A percentile compares a stretch with the other conserved stretches of the same genome.
These are phyloP conservation scores for Euspilapteryx auroguttella DNA, from an alignment of 2,888 invertebrate genomes.

Conservation along the genomic window DNA sequence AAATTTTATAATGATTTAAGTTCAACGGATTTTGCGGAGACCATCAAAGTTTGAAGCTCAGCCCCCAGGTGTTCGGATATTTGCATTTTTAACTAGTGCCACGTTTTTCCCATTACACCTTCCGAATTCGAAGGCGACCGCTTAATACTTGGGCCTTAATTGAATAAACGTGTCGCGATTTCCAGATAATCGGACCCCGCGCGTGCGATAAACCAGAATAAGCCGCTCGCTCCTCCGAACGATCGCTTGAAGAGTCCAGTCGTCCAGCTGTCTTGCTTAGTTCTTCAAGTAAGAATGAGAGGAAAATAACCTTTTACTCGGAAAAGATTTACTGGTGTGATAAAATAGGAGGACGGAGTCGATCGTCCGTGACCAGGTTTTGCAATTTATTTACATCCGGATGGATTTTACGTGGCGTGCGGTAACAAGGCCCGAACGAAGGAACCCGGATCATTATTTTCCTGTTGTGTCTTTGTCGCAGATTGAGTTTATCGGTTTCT, in stretches of 20 bases:
- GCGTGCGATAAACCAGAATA: too few relatives aligned
- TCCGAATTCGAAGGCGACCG: slow-evolving; percentile 11
- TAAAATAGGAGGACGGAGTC: neutral
- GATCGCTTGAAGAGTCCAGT: slow-evolving; percentile 14
- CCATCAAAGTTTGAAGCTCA: too few relatives aligned
- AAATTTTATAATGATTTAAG: too few relatives aligned
- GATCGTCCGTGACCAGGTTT: slow-evolving; percentile 14
- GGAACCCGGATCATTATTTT: too few relatives aligned
- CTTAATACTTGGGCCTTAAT: slow-evolving; percentile 36
- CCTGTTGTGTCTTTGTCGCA: too few relatives aligned
- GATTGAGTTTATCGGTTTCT: too few relatives aligned
- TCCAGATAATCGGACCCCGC: slow-evolving; percentile 17
- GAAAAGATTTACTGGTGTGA: neutral
- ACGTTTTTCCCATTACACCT: slow-evolving; percentile 14
- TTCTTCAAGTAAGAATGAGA: too few relatives aligned
- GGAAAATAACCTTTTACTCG: too few relatives aligned
- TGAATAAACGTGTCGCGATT: slow-evolving; percentile 39
- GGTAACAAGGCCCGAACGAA: slow-evolving; percentile 18
- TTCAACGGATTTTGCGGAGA: too few relatives aligned
- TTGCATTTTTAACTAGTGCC: slow-evolving; percentile 14
- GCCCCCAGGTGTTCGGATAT: slow-evolving; percentile 2
- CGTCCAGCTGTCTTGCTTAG: too few relatives aligned
- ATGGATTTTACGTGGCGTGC: slow-evolving; percentile 15
- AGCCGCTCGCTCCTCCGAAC: too few relatives aligned
- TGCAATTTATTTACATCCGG: slow-evolving; percentile 24